These are phyloP conservation scores for Formica selysi DNA, from an alignment of 1,140 invertebrate species.

Conservation along the genomic window DNA sequence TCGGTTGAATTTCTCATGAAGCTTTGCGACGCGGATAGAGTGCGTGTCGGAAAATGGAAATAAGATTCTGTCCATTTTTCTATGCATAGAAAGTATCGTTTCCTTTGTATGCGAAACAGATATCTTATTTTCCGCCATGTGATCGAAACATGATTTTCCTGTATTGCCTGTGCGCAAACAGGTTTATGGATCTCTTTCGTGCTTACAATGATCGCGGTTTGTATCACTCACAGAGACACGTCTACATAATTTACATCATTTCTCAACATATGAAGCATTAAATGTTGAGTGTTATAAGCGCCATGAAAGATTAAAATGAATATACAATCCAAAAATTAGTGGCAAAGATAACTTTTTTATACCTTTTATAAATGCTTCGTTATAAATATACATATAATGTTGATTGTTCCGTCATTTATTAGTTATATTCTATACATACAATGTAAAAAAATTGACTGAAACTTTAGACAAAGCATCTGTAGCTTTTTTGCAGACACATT, in stretches of 20 bases:
- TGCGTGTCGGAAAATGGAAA: constrained; percentile 67
- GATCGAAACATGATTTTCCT: constrained; percentile 66
- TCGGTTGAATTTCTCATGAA: constrained; percentile 16
- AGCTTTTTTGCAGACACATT: no score
- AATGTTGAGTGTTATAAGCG: not conserved
- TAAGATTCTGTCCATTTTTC: constrained; percentile 74
- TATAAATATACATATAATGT: not conserved
- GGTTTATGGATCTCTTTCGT: not conserved
- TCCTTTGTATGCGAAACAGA: constrained; percentile 65
- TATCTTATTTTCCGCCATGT: constrained; percentile 69
- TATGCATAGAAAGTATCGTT: constrained; percentile 75
- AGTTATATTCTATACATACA: constrained; percentile 5
- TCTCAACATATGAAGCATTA: not conserved
- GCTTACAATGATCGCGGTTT: not conserved
- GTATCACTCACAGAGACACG: not conserved
- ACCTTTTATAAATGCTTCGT: not conserved
- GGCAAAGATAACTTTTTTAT: not conserved
- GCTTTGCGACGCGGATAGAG: constrained; percentile 45
- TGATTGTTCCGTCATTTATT: not conserved
- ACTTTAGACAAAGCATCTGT: no score
- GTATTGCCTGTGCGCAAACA: constrained; percentile 9
- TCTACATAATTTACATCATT: not conserved
- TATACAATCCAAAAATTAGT: not conserved
- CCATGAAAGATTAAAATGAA: not conserved
- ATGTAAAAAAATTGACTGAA: no score